phyloP scores from a whole-genome alignment of 1,140 invertebrate genomes.

The Propsilocerus akamusi region DNA sequence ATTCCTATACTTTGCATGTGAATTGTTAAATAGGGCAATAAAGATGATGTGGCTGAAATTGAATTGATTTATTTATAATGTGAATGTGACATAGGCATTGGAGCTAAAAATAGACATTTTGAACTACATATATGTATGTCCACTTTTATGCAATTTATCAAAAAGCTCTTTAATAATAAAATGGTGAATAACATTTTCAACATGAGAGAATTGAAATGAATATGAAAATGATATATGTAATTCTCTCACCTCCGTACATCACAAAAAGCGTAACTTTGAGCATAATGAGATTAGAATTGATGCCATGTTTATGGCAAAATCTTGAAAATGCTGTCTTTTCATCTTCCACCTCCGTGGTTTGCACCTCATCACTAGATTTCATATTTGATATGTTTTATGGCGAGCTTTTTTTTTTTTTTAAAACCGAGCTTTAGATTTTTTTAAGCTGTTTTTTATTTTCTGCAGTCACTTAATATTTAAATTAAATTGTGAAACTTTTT shows the following conservation, averaged over 20 bases:
- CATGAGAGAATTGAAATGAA: background rate
- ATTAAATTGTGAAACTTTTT: too few species aligned
- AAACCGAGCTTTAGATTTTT: too few species aligned
- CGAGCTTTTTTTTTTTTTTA: too few species aligned
- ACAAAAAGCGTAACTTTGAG: slow-evolving; percentile 62
- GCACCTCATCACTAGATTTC: background rate
- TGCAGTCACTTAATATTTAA: too few species aligned
- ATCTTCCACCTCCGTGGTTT: slow-evolving; percentile 8
- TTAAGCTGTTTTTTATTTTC: too few species aligned
- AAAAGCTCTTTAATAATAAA: background rate
- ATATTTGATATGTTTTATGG: too few species aligned
- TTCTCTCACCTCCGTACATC: slow-evolving; percentile 48
- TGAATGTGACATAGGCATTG: background rate
- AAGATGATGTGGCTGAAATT: slow-evolving; percentile 47
- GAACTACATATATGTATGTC: background rate
- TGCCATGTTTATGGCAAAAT: slow-evolving; percentile 23
- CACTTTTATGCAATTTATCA: background rate
- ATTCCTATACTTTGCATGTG: slow-evolving; percentile 77
- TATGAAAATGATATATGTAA: background rate
- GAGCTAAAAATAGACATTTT: background rate
- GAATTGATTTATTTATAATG: background rate
- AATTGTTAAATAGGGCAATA: slow-evolving; percentile 65
- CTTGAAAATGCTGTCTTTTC: slow-evolving; percentile 17
- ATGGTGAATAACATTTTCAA: background rate
- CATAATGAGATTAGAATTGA: slow-evolving; percentile 54